Evolutionary conservation across 92 coral and sea anemone species (phyloP).

Genomic region (Paramuricea clavata): DNA sequence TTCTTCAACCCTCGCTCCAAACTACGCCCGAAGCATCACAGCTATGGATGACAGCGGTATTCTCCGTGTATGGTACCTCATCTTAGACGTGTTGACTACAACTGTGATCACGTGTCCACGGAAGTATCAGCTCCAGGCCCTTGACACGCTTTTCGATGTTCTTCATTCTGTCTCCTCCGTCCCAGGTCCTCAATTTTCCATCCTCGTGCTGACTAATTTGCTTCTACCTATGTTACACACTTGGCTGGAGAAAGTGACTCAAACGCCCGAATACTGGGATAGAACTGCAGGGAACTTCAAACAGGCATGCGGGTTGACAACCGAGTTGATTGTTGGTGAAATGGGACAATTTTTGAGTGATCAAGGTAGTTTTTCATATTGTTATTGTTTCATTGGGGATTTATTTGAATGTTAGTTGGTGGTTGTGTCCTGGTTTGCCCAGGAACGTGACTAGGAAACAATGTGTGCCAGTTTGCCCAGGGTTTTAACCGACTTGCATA

Average conservation of each 20-base stretch:
- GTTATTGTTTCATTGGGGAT: neutral
- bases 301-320: conserved; percentile 99
- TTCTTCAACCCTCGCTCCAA: conserved; percentile 55
- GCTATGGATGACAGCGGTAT: conserved; percentile 98
- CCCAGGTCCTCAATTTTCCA: conserved; percentile 98
- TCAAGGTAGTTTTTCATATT: conserved; percentile 74
- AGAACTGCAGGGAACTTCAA: conserved; percentile 98
- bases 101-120: conserved; percentile 98
- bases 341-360: conserved; percentile 90
- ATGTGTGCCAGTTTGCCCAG: no score
- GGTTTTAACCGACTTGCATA: no score
- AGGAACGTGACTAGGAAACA: no score
- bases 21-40: conserved; percentile 82
- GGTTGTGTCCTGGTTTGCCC: neutral
- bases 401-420: neutral
- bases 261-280: conserved; percentile 93
- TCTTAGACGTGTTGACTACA: conserved; percentile 95
- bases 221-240: conserved; percentile 93
- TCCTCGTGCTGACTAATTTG: conserved; percentile 86
- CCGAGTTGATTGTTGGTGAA: conserved; percentile 93
- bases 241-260: conserved; percentile 95
- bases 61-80: conserved; percentile 96
- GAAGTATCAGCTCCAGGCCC: conserved; percentile 95
- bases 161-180: conserved; percentile 87
- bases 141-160: conserved; percentile 94